Conservation (phyloP, 2,888 invertebrate species). For the Lycocerus yunnanus region DNA sequence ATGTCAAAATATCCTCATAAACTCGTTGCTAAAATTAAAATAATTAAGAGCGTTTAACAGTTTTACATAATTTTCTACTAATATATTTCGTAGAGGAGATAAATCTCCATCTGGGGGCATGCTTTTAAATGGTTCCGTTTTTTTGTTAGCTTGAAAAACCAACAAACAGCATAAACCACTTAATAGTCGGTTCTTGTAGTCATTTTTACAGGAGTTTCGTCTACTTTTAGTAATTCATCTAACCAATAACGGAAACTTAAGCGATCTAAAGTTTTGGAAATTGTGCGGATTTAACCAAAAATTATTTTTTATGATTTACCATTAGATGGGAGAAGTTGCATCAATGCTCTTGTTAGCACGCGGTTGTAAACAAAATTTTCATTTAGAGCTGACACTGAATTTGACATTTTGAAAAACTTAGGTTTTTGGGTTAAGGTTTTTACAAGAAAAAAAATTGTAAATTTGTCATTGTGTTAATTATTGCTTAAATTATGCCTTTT, state of each 20-base stretch:
- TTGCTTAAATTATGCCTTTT: too few species aligned
- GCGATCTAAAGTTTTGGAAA: slow-evolving; percentile 46
- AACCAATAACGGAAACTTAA: slow-evolving; percentile 51
- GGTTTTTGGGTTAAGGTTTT: too few species aligned
- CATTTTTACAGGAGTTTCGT: slow-evolving; percentile 45
- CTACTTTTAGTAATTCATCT: slow-evolving; percentile 48
- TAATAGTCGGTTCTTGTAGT: slow-evolving; percentile 54
- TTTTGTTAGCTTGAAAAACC: slow-evolving; percentile 53
- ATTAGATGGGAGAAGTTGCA: slow-evolving; percentile 52
- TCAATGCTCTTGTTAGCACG: slow-evolving; percentile 54
- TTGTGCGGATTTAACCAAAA: too few species aligned
- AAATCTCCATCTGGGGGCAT: slow-evolving; percentile 48
- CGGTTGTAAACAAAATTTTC: slow-evolving; percentile 56
- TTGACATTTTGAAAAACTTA: slow-evolving; percentile 41
- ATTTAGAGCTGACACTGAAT: slow-evolving; percentile 45
- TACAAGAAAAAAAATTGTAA: too few species aligned
- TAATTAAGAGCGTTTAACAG: background rate
- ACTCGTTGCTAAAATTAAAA: slow-evolving; percentile 38
- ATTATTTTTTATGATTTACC: too few species aligned
- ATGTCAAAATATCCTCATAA: slow-evolving; percentile 52
- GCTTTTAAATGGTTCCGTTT: slow-evolving; percentile 52
- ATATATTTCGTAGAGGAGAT: slow-evolving; percentile 48
- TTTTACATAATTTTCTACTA: slow-evolving; percentile 44
- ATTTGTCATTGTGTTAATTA: too few species aligned
- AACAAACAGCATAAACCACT: slow-evolving; percentile 56